phyloP scores from a whole-genome alignment of 2,797 vertebrate species.

The Lagorchestes hirsutus region DNA sequence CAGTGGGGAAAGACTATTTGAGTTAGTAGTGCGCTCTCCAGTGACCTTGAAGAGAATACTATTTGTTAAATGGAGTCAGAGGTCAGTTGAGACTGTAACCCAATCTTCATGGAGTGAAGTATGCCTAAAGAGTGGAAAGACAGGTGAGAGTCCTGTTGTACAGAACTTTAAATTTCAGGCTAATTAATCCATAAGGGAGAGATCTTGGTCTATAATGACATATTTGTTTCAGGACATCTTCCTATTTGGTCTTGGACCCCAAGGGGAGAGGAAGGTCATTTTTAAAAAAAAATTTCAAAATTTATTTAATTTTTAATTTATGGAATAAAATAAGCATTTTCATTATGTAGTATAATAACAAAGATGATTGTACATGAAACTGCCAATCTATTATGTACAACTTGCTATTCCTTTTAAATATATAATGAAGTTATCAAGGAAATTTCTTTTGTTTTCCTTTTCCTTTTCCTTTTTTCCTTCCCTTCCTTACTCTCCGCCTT shows the following conservation, averaged over 20 bases:
- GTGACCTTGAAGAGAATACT: not conserved
- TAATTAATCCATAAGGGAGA: not conserved
- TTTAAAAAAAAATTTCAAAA: too few relatives aligned
- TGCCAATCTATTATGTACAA: not conserved
- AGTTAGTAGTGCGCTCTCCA: not conserved
- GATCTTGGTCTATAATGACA: not conserved
- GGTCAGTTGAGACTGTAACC: not conserved
- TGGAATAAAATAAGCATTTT: not conserved
- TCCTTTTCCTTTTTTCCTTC: not conserved
- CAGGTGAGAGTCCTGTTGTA: not conserved
- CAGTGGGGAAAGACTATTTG: not conserved
- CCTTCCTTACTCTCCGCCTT: not conserved
- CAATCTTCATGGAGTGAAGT: not conserved
- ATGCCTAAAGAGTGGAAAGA: not conserved
- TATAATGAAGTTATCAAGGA: not conserved
- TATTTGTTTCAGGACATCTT: not conserved
- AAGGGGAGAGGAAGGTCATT: not conserved
- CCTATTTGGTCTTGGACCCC: not conserved
- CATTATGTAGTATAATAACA: not conserved
- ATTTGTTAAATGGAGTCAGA: not conserved
- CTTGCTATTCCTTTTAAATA: not conserved
- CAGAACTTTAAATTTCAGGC: not conserved
- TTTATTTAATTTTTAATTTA: not conserved
- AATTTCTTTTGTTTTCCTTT: not conserved
- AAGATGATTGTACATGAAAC: not conserved